Percentiles rank a stretch among this genome's conserved stretches.
Conservation (phyloP, 2,113 vertebrate genomes). For the Pelodiscus sinensis region DNA sequence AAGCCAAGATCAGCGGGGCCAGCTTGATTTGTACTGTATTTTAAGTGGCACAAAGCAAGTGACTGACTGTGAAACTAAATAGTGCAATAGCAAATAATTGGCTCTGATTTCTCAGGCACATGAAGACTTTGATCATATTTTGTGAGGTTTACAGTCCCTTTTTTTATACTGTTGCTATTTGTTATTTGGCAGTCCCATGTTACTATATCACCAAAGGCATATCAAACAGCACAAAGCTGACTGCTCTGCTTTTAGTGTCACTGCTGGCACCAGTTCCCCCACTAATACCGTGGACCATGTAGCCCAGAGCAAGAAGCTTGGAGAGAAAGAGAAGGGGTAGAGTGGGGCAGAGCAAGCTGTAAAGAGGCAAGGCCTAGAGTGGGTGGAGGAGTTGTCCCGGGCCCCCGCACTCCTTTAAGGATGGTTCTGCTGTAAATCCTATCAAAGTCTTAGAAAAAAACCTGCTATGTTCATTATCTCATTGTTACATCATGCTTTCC, state of each 20-base stretch:
- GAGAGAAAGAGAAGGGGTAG: no score
- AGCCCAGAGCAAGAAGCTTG: no score
- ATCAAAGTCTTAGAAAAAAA: neutral
- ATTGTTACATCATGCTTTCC: neutral
- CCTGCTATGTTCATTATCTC: neutral
- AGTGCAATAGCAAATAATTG: neutral
- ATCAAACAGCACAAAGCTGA: neutral
- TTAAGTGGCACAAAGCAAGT: neutral
- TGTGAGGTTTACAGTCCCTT: neutral
- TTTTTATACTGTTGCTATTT: neutral
- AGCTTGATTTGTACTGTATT: neutral
- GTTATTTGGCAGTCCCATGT: neutral
- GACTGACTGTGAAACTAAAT: no score
- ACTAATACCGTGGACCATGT: no score
- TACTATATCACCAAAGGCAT: neutral
- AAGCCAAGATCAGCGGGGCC: neutral
- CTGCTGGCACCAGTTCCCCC: neutral
- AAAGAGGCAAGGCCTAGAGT: no score
- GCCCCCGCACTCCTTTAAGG: no score
- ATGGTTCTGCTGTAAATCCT: no score
- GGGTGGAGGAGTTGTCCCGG: no score
- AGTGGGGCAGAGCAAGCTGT: no score
- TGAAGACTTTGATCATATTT: neutral
- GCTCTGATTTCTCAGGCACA: neutral
- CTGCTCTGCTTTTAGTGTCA: neutral